A percentile compares a stretch with the other conserved stretches of the same genome.
Conservation (phyloP, 2,797 vertebrate genomes). For the Neomorphus geoffroyi region DNA sequence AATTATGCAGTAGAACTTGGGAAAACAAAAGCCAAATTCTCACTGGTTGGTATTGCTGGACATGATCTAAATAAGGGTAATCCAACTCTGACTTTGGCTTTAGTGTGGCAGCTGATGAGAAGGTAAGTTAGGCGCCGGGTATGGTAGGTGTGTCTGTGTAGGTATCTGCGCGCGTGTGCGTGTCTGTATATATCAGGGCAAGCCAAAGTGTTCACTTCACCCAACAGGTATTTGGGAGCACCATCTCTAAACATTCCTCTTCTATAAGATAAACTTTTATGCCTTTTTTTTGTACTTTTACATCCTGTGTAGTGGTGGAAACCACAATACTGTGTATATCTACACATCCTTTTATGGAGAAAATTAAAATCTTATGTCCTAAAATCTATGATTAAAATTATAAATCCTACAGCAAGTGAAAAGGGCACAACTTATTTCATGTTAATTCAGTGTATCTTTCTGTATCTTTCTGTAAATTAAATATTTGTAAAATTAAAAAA, state of each 20-base stretch:
- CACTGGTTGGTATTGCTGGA: slow-evolving; percentile 94
- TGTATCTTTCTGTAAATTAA: neutral
- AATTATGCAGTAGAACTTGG: slow-evolving; percentile 96
- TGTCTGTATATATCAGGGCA: neutral
- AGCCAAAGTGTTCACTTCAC: neutral
- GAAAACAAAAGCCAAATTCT: slow-evolving; percentile 88
- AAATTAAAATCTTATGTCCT: neutral
- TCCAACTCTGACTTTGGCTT: slow-evolving; percentile 86
- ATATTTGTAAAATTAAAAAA: neutral
- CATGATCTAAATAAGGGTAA: slow-evolving; percentile 92
- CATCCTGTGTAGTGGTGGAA: neutral
- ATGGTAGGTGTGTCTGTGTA: fast-evolving
- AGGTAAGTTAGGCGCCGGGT: slow-evolving; percentile 77
- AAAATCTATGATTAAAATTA: neutral
- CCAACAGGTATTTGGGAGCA: neutral
- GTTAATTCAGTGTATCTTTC: neutral
- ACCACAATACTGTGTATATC: neutral
- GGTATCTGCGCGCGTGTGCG: neutral
- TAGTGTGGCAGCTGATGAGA: slow-evolving; percentile 98
- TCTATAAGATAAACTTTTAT: neutral
- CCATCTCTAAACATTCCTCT: neutral
- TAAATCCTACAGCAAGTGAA: neutral
- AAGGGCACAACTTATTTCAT: neutral
- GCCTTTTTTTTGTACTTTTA: neutral
- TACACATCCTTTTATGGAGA: neutral